Conservation (phyloP, 2,113 vertebrate species). For the Tylochromis polylepis region DNA sequence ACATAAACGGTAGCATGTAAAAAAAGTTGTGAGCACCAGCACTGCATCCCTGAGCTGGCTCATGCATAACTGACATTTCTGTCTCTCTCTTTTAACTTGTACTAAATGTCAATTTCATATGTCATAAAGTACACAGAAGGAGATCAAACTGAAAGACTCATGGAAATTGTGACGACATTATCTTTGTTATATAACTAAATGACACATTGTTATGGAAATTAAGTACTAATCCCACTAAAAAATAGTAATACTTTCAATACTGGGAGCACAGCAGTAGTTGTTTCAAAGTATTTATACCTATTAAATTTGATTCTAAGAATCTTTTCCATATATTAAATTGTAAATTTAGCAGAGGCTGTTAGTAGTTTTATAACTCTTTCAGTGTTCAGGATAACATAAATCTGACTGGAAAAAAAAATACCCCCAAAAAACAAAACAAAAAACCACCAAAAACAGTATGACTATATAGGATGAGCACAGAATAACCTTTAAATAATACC, state of each 20-base stretch:
- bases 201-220: background rate
- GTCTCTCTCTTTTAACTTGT: background rate
- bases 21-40: background rate
- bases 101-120: background rate
- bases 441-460: background rate
- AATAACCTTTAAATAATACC: constrained; percentile 8
- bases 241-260: background rate
- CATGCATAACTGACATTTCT: background rate
- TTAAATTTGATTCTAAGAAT: background rate
- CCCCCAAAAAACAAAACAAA: background rate
- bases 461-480: background rate
- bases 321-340: background rate
- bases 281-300: background rate
- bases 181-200: rapidly evolving
- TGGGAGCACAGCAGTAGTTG: background rate
- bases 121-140: background rate
- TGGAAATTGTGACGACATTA: background rate
- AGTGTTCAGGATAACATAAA: background rate
- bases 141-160: background rate
- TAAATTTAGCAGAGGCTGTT: background rate
- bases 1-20: background rate
- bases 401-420: background rate
- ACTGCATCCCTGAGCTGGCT: background rate
- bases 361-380: background rate
- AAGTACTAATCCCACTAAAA: background rate